These are phyloP conservation scores for Phthorimaea operculella DNA, from an alignment of 1,140 invertebrate genomes.

Conservation along the genomic window DNA sequence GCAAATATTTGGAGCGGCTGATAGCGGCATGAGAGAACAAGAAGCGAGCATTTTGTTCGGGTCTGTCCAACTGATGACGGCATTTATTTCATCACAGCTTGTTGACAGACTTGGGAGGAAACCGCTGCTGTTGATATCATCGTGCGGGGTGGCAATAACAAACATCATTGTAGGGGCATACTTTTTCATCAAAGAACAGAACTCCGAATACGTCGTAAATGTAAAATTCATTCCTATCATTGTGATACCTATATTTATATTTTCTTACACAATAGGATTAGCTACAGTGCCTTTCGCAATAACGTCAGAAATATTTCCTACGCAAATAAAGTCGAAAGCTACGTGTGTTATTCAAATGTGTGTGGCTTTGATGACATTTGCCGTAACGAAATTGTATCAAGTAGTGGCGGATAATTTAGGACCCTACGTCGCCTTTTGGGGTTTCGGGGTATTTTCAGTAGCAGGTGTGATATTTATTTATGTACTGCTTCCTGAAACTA, in stretches of 20 bases:
- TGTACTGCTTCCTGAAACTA: constrained; percentile 81
- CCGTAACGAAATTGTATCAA: constrained; percentile 79
- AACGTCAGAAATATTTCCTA: constrained; percentile 80
- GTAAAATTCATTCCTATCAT: constrained; percentile 73
- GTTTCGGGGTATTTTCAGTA: constrained; percentile 76
- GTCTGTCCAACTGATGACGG: constrained; percentile 73
- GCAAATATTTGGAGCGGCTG: constrained; percentile 73
- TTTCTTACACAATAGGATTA: constrained; percentile 77
- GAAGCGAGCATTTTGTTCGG: constrained; percentile 75
- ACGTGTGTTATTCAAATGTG: constrained; percentile 67
- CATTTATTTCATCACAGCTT: constrained; percentile 71
- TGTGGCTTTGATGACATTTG: constrained; percentile 70
- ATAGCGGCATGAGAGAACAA: constrained; percentile 62
- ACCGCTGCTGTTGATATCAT: constrained; percentile 74
- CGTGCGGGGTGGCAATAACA: constrained; percentile 65
- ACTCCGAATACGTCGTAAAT: constrained; percentile 42
- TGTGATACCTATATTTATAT: constrained; percentile 76
- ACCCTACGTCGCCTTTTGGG: constrained; percentile 77
- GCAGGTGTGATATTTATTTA: constrained; percentile 73
- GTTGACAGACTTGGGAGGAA: constrained; percentile 79
- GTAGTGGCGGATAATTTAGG: constrained; percentile 72
- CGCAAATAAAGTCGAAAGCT: constrained; percentile 77
- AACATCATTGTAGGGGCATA: constrained; percentile 72
- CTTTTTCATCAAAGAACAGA: constrained; percentile 67
- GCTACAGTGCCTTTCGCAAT: constrained; percentile 78